phyloP scores from a whole-genome alignment of 37 sponge, comb jelly and placozoan species.

The Mnemiopsis leidyi region DNA sequence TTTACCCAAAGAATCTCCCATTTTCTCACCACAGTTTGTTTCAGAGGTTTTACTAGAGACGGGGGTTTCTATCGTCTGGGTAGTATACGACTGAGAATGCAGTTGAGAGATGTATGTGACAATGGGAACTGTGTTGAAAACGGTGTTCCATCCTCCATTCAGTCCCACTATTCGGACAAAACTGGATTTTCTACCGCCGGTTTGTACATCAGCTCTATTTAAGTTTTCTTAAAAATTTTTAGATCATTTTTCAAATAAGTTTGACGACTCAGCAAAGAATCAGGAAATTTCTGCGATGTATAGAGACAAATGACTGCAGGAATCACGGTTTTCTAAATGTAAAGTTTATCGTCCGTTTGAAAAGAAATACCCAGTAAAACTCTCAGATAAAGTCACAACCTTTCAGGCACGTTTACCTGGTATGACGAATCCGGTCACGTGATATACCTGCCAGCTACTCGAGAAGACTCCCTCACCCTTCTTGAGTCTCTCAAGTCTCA shows the following conservation, averaged over 20 bases:
- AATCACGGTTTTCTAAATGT: no score
- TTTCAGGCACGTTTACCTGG: constrained; percentile 42
- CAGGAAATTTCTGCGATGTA: no score
- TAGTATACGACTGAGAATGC: constrained; percentile 9
- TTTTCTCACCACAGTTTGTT: no score
- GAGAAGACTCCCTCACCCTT: neutral
- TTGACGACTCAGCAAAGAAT: no score
- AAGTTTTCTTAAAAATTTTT: no score
- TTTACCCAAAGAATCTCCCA: no score
- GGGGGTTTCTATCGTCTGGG: constrained; percentile 38
- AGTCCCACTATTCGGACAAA: constrained; percentile 5
- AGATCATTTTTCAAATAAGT: neutral
- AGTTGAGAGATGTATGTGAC: neutral
- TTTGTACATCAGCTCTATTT: no score
- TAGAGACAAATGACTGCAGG: no score
- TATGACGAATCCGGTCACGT: constrained; percentile 51
- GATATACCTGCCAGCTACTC: neutral
- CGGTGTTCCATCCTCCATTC: neutral
- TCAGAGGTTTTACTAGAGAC: constrained; percentile 17
- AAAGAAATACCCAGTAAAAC: no score
- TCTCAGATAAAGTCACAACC: neutral
- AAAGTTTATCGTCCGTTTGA: no score
- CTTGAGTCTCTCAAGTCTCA: neutral
- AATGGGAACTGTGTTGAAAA: neutral
- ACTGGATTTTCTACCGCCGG: neutral